Base-by-base conservation (phyloP, 2,113 vertebrate genomes). In the Chelonoidis abingdonii region DNA sequence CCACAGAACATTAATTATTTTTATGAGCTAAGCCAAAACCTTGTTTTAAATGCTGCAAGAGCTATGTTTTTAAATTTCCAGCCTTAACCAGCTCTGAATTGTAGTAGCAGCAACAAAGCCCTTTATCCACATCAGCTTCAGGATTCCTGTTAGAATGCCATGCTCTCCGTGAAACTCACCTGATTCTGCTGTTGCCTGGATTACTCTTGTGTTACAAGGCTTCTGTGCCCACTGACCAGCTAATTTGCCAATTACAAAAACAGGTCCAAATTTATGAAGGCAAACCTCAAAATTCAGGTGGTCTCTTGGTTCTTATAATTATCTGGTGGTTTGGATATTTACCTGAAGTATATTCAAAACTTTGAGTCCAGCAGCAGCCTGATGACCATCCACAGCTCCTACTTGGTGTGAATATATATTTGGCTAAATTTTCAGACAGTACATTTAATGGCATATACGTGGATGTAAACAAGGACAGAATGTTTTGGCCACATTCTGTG, bases 1-100 rank as follows among this genome's bases (percentile, higher is more conserved):
- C 96, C 96, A 95, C 96, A 95, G 93, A 82, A 97, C 89, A 72
- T 92, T 97, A 97, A 97, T 97, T 96, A 92, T 95, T 95, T 97
- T 97, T 95, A 95, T 95, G 93, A 97, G 89, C 65, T 4, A 0
- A 95, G 94, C 95, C 96, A 97, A 97, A 97, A 94, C 79, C 94
- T 93, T 95, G 87, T 86, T 97, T 97, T 97, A 97, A 95, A 97
- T 95, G 92, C 94, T 97, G 96, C 0, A 19, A 97, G 93, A 94
- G 80, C 84, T 97, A 93, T 95, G 22, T 35, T 22, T 96, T 97
- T 97, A 93, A 94, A 95, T 22, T 2, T 89, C 59, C 92, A 92
- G 84, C 84, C 87, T 92, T 95, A 96, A 95, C 84, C 85, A 95
- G 80, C 44, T 92, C 80, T 95, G 96, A 97, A 97, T 93, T 84